Evolutionary conservation across 2,113 vertebrate genomes (phyloP), one percentile per base, ranked within the genome.

Genomic region (Brachypodius melanocephalos): DNA sequence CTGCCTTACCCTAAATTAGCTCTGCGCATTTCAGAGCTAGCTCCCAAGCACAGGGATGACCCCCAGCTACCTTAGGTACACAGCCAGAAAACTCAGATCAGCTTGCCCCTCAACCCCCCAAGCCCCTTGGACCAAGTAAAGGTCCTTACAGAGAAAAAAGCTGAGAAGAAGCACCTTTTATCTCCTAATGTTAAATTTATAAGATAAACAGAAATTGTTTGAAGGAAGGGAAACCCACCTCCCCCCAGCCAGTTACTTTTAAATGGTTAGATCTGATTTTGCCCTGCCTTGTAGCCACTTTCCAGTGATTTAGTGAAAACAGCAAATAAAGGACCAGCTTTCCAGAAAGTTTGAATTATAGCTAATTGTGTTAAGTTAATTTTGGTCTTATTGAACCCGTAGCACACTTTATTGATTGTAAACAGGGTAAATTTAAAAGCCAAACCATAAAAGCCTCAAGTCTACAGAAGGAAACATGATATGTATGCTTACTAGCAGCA

Each of bases 391-490:
- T 71, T 95, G 88, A 88, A 42, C 54, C 65, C 13, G 1, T 40
- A 95, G 51, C 21, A 91, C 58, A 93, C 51, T 69, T 73, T 91
- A 83, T 89, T 95, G 58, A 95, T 77, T 87, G 76, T 78, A 79
- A 87, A 72, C 54, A 89, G 74, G 89, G 68, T 69, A 84, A 91
- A 97, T 94, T 95, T 96, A 95, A 94, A 90, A 95, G 86, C 85
- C 80, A 93, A 91, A 91, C 88, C 92, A 87, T 93, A 96, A 86
- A 83, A 97, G 85, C 52, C 71, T 59, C 82, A 74, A 93, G 66
- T 66, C 59, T 73, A 87, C 57, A 73, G 58, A 65, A 96, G 84
- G 85, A 95, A 97, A 96, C 92, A 96, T 85, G 74, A 84, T 88
- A 89, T 71, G 67, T 89, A 69, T 65, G 20, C 80, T 92, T 91